Base-by-base conservation (phyloP, 2,797 vertebrate genomes). In the Eremophila alpestris region DNA sequence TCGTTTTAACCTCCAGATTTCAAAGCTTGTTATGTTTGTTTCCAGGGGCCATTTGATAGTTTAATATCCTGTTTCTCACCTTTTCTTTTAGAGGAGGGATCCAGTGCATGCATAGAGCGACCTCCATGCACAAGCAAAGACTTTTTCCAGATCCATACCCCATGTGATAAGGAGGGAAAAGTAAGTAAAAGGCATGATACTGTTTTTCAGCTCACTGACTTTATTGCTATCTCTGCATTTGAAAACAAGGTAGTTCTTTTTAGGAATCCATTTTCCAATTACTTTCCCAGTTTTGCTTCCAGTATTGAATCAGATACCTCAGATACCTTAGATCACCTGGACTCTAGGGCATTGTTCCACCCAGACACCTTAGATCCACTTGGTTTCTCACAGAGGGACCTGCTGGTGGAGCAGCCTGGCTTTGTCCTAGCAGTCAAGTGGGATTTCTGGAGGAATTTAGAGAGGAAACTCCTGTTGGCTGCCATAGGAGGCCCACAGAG, bases 141-240 rank as follows among this genome's bases (percentile, higher is more conserved):
- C 97, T 99, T 98, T 93, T 99, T 99, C 95, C 99, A 99, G 97
- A 99, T 99, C 93, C 99, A 99, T 85, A 99, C 98, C 9, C 97
- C 98, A 0, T 99, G 99, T 93, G 99, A 99, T 94, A 96, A 97
- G 10, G 98, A 99, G 49, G 99, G 99, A 94, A 99, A 99, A 98
- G 99, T 99, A 97, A 96, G 96, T 82, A 45, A 40, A 55, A 48
- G 17, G 6, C 64, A 20, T 36, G 13, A 38, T 63, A 19, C 17
- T 52, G 8, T 56, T 91, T 71, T 60, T 32, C 60, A 73, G 6
- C 10, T 82, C 15, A 27, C 13, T 70, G 56, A 67, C 11, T 3
- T 82, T 85, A 24, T 23, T 49, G 13, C 45, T 76, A 10, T 60
- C 8, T 81, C 14, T 63, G 52, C 29, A 40, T 54, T 81, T 90